Base-by-base conservation (phyloP, 2,797 vertebrate genomes). In the Ambastaia sidthimunki region DNA sequence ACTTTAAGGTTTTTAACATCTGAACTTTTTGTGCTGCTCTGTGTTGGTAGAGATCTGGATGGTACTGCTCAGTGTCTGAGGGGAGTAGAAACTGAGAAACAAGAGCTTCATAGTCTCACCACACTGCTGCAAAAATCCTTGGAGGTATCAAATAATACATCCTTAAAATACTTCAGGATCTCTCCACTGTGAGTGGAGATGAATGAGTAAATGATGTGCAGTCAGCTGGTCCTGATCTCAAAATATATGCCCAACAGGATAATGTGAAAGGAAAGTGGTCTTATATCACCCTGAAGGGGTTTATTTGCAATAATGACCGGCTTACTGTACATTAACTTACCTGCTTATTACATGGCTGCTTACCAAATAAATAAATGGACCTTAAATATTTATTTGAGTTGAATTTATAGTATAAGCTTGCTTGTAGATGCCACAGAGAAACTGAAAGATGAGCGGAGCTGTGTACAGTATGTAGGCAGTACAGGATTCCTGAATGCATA, bases 81-180 rank as follows among this genome's bases (percentile, higher is more conserved):
- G 82, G 95, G 94, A 2, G 96, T 98, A 7, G 97, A 97, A 85
- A 92, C 88, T 72, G 97, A 99, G 86, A 99, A 98, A 77, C 93
- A 95, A 73, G 95, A 96, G 83, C 89, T 99, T 69, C 92, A 93
- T 85, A 92, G 87, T 77, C 87, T 98, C 67, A 96, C 96, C 0
- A 86, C 93, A 52, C 90, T 93, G 72, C 92, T 99, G 72, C 96
- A 99, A 91, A 94, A 91, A 80, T 97, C 95, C 1, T 93, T 98
- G 18, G 95, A 99, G 96, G 96, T 97, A 84, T 72, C n/a, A 63
- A 10, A 16, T 18, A 19, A 52, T 21, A 48, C 3, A 60, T 28
- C 21, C 2, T 2, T 3, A 59, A 5, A 15, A 23, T 59, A 60
- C 6, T 60, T 25, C 25, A 3, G 25, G 11, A 25, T 59, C 19